phyloP scores from a whole-genome alignment of 2,113 vertebrate genomes.

The Peromyscus polionotus region DNA sequence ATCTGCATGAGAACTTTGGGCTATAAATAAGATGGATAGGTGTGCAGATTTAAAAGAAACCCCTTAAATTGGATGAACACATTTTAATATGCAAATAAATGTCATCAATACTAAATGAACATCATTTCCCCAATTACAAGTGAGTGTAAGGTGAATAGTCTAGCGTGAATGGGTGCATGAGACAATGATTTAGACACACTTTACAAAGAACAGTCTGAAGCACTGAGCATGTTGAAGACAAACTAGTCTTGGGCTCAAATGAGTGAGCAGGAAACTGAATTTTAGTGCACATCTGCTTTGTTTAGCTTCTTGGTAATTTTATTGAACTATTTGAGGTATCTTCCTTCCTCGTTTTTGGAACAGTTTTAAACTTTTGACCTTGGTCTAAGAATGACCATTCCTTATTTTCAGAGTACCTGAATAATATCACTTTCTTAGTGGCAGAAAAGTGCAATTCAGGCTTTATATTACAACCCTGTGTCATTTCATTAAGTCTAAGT shows the following conservation, averaged over 20 bases:
- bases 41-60: not conserved
- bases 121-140: not conserved
- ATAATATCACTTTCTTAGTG: conserved; percentile 37
- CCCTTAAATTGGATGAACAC: not conserved
- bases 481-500: conserved; percentile 38
- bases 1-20: not conserved
- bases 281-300: not conserved
- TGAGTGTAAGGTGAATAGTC: not conserved
- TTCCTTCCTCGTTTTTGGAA: conserved; percentile 10
- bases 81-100: conserved; percentile 40
- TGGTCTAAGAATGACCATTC: not conserved
- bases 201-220: conserved; percentile 23
- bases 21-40: not conserved
- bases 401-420: not conserved
- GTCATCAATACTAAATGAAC: not conserved
- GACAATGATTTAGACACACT: not conserved
- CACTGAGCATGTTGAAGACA: not conserved
- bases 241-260: not conserved
- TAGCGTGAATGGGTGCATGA: not conserved
- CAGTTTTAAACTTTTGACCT: conserved; percentile 50
- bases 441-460: conserved; percentile 11
- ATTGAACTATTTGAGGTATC: not conserved
- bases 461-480: conserved; percentile 54
- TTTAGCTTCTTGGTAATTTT: conserved; percentile 46
- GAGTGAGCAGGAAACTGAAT: not conserved